Base-by-base conservation (phyloP, 2,113 vertebrate genomes). In the Pungitius pungitius region DNA sequence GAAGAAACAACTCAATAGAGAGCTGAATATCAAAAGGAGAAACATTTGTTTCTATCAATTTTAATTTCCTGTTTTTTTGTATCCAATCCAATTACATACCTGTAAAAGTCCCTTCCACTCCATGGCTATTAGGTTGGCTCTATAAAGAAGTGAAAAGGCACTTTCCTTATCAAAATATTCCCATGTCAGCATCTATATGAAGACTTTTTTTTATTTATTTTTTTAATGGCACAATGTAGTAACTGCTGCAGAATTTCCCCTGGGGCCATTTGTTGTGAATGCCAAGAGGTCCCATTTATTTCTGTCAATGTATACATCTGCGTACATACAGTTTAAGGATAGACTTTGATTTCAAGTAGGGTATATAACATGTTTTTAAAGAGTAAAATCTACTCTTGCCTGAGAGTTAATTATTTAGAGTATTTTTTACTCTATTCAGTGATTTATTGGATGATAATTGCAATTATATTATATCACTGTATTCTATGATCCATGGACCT, bases 121-220 rank as follows among this genome's bases (percentile, higher is more conserved):
- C 11, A 45, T 18, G 22, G 30, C 45, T 69, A 47, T 69, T 57
- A 1, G 10, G 8, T 55, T 47, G 20, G 8, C 43, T 64, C 18
- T 43, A 49, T 18, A 33, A n/a, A 14, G 37, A 47, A 8, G 33
- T 35, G 33, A 49, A 76, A 65, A 42, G 58, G 43, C 52, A 65
- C 51, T 69, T 56, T 11, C 15, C 65, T 17, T 35, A 20, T 59
- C 59, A 65, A 54, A 63, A 55, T 75, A 65, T 26, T 20, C 27
- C 7, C 0, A 35, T 49, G 54, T 75, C 57, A 51, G 35, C n/a
- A 73, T 71, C 76, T 68, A 68, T 59, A n/a, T 63, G 11, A 45
- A 42, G 63, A 67, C 11, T 37, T 3, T 66, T 83, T 75, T 54
- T 80, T n/a, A n/a, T n/a, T n/a, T n/a, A n/a, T 57, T 82, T 75